Base-by-base conservation (phyloP, 1,140 invertebrate genomes). In the Sesamia nonagrioides region DNA sequence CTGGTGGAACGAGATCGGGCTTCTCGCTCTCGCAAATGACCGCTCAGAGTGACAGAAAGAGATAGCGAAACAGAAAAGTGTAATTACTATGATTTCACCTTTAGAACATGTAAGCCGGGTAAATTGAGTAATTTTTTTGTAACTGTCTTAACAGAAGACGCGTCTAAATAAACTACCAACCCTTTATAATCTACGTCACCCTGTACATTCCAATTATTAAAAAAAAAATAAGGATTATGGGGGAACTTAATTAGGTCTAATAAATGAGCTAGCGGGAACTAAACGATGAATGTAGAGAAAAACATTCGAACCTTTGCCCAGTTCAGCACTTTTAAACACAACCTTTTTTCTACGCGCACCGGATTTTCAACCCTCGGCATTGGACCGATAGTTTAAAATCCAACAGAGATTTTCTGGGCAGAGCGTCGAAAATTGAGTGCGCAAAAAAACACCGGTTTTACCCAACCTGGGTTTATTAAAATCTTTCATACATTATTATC, bases 171-270 rank as follows among this genome's bases (percentile, higher is more conserved):
- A 77, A 66, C 74, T 77, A 66, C 33, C 74, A 60, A n/a, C 48
- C 60, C 21, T 37, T 69, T 69, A 78, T 74, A 73, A 71, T 72
- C 78, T 88, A 88, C 77, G 35, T 81, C 84, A 88, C 85, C 85
- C 85, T 88, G 83, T 84, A 77, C 83, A 82, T 21, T 88, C 81
- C 84, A 74, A 80, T 78, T 75, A 48, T 40, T 27, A 54, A 27
- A 58, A 58, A 37, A 58, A 58, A 58, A 58, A 37, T 48, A 58
- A 61, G 45, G 56, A 45, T 52, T 48, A 37, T 69, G 68, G 54
- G 50, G 11, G 50, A 77, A 80, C 74, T 63, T 68, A 76, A 71
- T 33, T 35, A 52, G 15, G 50, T 35, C 21, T 77, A 71, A 35
- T 71, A 45, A 71, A 50, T 54, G 54, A 18, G 42, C 79, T 81